Base-by-base conservation (phyloP, 2,797 vertebrate species). In the Amniataba percoides region DNA sequence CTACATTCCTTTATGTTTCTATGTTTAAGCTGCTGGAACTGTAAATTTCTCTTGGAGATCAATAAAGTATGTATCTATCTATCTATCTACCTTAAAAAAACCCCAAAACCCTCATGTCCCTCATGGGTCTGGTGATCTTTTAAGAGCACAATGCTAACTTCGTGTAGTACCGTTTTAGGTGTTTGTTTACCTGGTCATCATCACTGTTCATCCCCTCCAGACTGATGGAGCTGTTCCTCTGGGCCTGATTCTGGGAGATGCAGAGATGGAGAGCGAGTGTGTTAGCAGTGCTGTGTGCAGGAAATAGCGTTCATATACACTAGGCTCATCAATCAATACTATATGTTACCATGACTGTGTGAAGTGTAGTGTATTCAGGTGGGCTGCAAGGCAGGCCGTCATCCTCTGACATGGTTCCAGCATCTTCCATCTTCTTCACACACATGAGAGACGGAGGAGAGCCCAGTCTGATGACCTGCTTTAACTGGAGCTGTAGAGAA, bases 191-290 rank as follows among this genome's bases (percentile, higher is more conserved):
- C 96, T 95, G 94, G 77, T 97, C 96, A 23, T 96, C 95, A 65
- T 97, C 96, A 62, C 94, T 96, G 90, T 97, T 95, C 64, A 92
- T 89, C 49, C 93, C 94, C 25, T 95, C 96, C 93, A 96, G 94
- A 89, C 96, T 96, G 84, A 96, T 92, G 65, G 94, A 95, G 85
- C 94, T 94, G 88, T 92, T 93, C 87, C 92, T 94, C 85, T 96
- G 94, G 69, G 89, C 86, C 81, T 91, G 92, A 79, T 83, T 93
- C 79, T 83, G 92, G 91, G 13, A 90, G 87, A 93, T 14, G 7
- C 94, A 91, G 49, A 77, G 45, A 64, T 3, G 65, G 64, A 74
- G 31, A 70, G 18, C 67, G 31, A n/a, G 7, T 10, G 25, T n/a
- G 31, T 61, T 25, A 48, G 60, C 18, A 1, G 19, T 7, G 51